Conservation (phyloP, 30 jellyfish, hydroid and myxozoan genomes). For the Aurelia sp. region DNA sequence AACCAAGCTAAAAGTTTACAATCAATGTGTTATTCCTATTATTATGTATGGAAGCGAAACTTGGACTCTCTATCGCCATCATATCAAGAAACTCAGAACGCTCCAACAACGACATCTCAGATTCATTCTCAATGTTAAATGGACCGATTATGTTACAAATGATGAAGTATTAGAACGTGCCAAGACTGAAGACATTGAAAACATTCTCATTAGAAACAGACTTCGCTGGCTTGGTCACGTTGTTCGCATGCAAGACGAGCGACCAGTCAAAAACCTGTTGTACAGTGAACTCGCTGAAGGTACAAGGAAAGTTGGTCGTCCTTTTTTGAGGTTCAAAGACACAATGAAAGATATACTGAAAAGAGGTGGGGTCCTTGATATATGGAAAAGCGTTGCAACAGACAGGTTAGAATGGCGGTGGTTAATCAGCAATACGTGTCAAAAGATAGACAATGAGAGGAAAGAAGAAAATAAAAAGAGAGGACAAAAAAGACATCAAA, state of each 20-base stretch:
- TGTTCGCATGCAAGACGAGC: neutral
- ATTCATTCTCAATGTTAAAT: slow-evolving; percentile 10
- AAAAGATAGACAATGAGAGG: neutral
- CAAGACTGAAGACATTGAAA: slow-evolving; percentile 1
- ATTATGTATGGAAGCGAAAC: too few relatives aligned
- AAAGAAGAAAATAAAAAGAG: slow-evolving; percentile 4
- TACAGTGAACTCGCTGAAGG: too few relatives aligned
- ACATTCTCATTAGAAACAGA: too few relatives aligned
- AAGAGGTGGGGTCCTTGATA: neutral
- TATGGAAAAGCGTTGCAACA: neutral
- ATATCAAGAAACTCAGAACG: slow-evolving; percentile 41
- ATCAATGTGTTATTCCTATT: too few relatives aligned
- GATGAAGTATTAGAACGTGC: slow-evolving; percentile 46
- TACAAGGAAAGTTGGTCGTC: too few relatives aligned
- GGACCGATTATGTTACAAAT: slow-evolving; percentile 26
- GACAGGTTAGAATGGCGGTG: neutral
- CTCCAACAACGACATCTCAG: slow-evolving; percentile 40
- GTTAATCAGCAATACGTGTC: too few relatives aligned
- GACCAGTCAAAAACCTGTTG: too few relatives aligned
- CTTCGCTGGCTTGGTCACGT: too few relatives aligned
- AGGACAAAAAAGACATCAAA: neutral
- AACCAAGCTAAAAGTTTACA: too few relatives aligned
- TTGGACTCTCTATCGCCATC: slow-evolving; percentile 42
- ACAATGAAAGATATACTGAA: too few relatives aligned
- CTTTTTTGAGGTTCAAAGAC: too few relatives aligned